These are phyloP conservation scores for Ailurus styani DNA, from an alignment of 2,113 vertebrate species.

Conservation along the genomic window DNA sequence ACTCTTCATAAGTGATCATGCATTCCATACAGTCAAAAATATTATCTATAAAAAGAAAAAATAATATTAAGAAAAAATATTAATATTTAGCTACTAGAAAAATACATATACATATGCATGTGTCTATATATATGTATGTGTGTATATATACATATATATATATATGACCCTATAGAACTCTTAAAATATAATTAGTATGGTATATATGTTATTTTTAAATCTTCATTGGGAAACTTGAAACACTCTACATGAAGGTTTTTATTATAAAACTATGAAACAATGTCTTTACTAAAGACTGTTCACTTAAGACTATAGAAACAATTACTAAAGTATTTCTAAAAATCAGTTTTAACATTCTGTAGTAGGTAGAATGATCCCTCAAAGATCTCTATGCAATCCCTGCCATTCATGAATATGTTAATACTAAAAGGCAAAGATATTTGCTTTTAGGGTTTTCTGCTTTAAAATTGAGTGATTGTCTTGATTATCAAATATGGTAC, in stretches of 20 bases:
- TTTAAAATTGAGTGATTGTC: not conserved
- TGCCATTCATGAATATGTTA: not conserved
- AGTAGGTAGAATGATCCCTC: not conserved
- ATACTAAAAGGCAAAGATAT: not conserved
- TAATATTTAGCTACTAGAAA: not conserved
- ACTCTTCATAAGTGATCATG: not conserved
- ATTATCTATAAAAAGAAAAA: not conserved
- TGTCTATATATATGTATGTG: not conserved
- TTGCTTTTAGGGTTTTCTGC: not conserved
- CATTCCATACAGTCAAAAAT: not conserved
- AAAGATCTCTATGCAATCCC: not conserved
- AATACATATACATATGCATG: not conserved
- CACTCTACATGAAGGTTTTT: not conserved
- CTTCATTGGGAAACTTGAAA: not conserved
- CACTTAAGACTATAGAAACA: not conserved
- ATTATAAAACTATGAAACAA: not conserved
- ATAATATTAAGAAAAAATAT: not conserved
- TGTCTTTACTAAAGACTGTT: not conserved
- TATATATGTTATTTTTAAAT: not conserved
- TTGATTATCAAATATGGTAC: not conserved
- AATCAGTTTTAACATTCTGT: slow-evolving; percentile 46
- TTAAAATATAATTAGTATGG: not conserved
- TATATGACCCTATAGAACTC: not conserved
- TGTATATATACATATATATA: not conserved
- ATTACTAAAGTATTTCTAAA: not conserved